These are phyloP conservation scores for Anolis sagrei DNA, from an alignment of 2,113 vertebrate genomes.

Conservation along the genomic window DNA sequence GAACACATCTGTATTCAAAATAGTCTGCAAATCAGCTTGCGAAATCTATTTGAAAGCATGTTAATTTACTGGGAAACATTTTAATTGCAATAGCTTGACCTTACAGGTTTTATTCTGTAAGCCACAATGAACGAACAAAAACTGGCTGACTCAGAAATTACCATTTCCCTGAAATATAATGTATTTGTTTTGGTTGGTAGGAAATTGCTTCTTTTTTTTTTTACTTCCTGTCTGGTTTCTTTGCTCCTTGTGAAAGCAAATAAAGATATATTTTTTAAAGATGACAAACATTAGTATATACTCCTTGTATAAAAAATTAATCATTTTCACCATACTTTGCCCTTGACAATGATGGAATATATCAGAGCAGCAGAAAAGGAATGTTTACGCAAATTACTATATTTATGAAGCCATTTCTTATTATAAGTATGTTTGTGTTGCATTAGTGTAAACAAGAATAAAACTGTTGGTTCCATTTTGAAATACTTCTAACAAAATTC, in stretches of 20 bases:
- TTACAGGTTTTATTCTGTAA: neutral
- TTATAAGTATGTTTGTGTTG: neutral
- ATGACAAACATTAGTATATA: conserved; percentile 16
- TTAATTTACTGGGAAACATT: neutral
- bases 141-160: neutral
- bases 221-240: neutral
- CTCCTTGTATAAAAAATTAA: neutral
- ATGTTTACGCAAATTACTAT: neutral
- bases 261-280: conserved; percentile 2
- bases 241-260: neutral
- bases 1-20: conserved; percentile 8
- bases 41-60: conserved; percentile 34
- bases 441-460: neutral
- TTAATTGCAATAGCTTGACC: neutral
- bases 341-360: neutral
- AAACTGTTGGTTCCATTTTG: neutral
- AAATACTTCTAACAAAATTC: neutral
- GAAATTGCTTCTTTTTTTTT: neutral
- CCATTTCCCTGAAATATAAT: neutral
- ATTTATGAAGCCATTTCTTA: neutral
- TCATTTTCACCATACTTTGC: conserved; percentile 6
- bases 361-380: neutral
- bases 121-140: neutral
- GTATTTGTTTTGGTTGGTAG: neutral
- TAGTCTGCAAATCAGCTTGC: neutral